Conservation (phyloP, 2,113 vertebrate species). For the Gasterosteus nipponicus region DNA sequence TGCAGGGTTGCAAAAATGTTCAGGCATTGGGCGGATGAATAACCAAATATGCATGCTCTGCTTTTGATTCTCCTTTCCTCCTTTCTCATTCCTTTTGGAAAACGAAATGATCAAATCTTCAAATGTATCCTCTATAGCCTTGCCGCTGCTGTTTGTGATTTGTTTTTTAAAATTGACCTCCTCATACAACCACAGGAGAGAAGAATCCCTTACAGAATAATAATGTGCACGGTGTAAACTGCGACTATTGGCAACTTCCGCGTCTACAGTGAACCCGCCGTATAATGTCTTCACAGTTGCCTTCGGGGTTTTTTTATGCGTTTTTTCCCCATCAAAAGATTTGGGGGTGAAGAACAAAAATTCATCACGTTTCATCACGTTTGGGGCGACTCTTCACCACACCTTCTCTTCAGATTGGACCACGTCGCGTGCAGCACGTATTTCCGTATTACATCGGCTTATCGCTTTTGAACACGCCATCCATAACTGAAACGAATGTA, state of each 20-base stretch:
- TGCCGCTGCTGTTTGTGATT: neutral
- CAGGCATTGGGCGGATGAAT: neutral
- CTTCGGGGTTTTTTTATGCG: neutral
- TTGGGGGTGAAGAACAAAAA: no score
- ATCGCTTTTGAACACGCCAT: neutral
- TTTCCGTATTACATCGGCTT: neutral
- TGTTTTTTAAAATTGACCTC: neutral
- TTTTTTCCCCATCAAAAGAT: slow-evolving; percentile 5
- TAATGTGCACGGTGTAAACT: no score
- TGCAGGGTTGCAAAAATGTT: neutral
- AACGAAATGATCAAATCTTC: neutral
- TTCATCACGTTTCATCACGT: neutral
- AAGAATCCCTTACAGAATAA: no score
- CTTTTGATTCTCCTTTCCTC: neutral
- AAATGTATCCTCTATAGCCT: neutral
- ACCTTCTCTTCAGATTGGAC: neutral
- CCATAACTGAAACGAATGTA: slow-evolving; percentile 27
- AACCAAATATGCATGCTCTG: neutral
- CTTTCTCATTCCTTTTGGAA: neutral
- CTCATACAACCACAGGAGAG: no score
- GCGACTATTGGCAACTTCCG: no score
- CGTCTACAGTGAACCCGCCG: neutral
- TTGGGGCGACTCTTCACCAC: neutral
- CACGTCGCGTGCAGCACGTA: neutral
- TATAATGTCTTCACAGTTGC: neutral